Conservation (phyloP, 2,888 invertebrate genomes). For the Meandrusa payeni region DNA sequence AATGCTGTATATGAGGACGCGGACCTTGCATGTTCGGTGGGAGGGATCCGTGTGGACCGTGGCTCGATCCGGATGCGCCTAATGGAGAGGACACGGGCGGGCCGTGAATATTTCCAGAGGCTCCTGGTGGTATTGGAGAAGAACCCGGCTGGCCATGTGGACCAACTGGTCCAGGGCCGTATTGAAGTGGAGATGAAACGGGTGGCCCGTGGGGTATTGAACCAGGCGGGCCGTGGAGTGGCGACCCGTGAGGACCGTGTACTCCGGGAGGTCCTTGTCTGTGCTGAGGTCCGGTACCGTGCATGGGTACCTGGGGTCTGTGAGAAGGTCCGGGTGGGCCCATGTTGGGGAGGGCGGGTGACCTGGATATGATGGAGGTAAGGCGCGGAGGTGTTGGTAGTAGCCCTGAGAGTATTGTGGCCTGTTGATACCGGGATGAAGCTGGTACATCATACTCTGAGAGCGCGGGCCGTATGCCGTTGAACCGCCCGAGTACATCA, state of each 20-base stretch:
- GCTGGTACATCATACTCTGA: conserved; percentile 37
- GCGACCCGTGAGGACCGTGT: conserved; percentile 29
- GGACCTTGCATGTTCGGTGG: conserved; percentile 17
- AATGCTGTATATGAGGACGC: conserved; percentile 18
- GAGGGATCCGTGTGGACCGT: conserved; percentile 17
- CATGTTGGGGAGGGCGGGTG: conserved; percentile 6
- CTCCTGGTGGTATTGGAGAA: conserved; percentile 26
- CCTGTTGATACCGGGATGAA: conserved; percentile 29
- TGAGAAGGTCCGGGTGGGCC: conserved; percentile 18
- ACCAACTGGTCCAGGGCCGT: conserved; percentile 18
- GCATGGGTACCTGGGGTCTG: conserved; percentile 17
- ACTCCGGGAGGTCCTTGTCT: conserved; percentile 28
- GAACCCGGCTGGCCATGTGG: conserved; percentile 26
- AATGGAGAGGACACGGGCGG: conserved; percentile 27
- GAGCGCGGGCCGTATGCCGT: conserved; percentile 51
- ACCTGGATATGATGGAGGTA: conserved; percentile 21
- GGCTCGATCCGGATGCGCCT: conserved; percentile 6
- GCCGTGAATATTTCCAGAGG: conserved; percentile 27
- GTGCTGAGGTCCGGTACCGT: conserved; percentile 16
- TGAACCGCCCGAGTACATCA: conserved; percentile 60
- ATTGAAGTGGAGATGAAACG: conserved; percentile 17
- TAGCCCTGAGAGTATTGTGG: conserved; percentile 57
- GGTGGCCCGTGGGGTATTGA: conserved; percentile 17
- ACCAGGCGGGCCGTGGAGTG: conserved; percentile 30
- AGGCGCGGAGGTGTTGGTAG: conserved; percentile 41